A percentile compares a stretch with the other conserved stretches of the same genome.
phyloP scores from a whole-genome alignment of 1,140 invertebrate genomes.

The Theocolax elegans region DNA sequence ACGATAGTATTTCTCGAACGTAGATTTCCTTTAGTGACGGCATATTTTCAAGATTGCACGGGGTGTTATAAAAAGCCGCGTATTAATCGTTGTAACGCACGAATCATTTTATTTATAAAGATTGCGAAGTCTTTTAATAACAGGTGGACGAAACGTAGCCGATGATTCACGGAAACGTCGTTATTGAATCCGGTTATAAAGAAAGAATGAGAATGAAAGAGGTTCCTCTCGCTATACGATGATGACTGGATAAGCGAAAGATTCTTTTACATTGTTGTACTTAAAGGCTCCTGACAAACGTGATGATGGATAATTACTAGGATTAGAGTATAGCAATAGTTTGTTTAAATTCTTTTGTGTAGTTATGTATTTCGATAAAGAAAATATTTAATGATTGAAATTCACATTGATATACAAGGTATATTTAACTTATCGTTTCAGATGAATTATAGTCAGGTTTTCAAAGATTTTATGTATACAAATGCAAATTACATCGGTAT shows the following conservation, averaged over 20 bases:
- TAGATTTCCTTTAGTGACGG: not conserved
- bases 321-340: no score
- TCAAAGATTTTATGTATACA: no score
- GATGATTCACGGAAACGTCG: constrained; percentile 52
- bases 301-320: constrained; percentile 8
- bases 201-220: not conserved
- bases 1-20: not conserved
- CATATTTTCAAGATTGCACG: no score
- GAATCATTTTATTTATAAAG: constrained; percentile 52
- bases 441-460: no score
- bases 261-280: not conserved
- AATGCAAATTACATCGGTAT: no score
- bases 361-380: no score
- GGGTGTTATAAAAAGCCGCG: no score
- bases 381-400: no score
- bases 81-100: no score
- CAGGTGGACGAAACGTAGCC: constrained; percentile 47
- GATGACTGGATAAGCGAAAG: not conserved
- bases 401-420: no score
- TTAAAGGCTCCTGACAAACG: constrained; percentile 4
- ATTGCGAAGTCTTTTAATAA: constrained; percentile 38
- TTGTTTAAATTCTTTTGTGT: no score
- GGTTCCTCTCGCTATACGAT: not conserved
- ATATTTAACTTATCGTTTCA: no score
- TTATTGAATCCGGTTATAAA: constrained; percentile 52